Percentiles rank a stretch among this genome's conserved stretches.
Conservation (phyloP, 2,113 vertebrate species). For the Calonectris borealis region DNA sequence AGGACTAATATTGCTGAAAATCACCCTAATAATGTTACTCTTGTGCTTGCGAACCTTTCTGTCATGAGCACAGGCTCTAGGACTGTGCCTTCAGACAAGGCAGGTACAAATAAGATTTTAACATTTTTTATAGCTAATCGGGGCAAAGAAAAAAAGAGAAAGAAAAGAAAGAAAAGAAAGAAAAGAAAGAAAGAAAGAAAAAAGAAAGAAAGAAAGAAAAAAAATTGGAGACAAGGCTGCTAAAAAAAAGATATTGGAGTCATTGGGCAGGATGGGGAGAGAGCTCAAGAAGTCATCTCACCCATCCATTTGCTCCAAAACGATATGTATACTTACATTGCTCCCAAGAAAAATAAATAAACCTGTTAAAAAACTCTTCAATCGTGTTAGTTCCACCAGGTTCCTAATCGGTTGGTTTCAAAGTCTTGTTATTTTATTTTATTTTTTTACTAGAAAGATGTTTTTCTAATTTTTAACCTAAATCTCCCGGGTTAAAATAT, state of each 20-base stretch:
- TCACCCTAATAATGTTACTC: constrained; percentile 32
- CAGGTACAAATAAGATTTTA: background rate
- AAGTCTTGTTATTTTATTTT: background rate
- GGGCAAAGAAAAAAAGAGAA: background rate
- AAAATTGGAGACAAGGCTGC: background rate
- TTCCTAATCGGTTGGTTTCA: background rate
- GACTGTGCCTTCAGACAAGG: background rate
- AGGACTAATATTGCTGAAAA: constrained; percentile 58
- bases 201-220: too few relatives aligned
- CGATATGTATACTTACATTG: accelerated
- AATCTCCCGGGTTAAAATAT: background rate
- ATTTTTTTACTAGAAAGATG: background rate
- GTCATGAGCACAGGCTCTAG: background rate
- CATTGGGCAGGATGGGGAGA: background rate
- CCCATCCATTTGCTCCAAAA: background rate
- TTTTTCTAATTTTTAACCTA: background rate
- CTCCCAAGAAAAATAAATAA: background rate
- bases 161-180: too few relatives aligned
- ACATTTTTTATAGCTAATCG: background rate
- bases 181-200: too few relatives aligned
- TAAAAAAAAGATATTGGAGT: background rate
- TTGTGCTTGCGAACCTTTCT: background rate
- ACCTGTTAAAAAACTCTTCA: background rate
- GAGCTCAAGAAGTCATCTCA: background rate
- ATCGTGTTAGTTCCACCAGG: accelerated